Percentiles rank a stretch among this genome's conserved stretches.
Conservation (phyloP, 2,888 invertebrate genomes). For the Schrankia costaestrigalis region DNA sequence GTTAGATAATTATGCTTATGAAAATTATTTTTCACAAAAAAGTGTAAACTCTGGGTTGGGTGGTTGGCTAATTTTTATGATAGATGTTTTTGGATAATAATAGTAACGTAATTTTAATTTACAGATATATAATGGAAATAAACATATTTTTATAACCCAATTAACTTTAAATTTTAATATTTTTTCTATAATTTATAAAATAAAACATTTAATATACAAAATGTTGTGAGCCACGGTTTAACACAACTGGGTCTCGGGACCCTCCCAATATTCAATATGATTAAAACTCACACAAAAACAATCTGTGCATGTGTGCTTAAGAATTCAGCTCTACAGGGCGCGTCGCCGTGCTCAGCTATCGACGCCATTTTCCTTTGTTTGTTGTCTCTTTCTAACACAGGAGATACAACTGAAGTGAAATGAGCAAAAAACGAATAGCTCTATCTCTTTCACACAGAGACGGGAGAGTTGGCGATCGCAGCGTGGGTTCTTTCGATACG, state of each 20-base stretch:
- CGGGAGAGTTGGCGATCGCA: slow-evolving; percentile 45
- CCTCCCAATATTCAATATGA: slow-evolving; percentile 52
- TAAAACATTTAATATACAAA: too few relatives aligned
- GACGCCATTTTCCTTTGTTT: slow-evolving; percentile 70
- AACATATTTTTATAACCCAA: too few relatives aligned
- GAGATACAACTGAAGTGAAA: slow-evolving; percentile 25
- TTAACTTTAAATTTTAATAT: too few relatives aligned
- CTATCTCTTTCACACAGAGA: slow-evolving; percentile 50
- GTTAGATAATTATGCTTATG: too few relatives aligned
- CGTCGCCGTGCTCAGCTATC: slow-evolving; percentile 49
- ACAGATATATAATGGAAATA: too few relatives aligned
- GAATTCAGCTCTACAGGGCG: slow-evolving; percentile 57
- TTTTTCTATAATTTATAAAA: too few relatives aligned
- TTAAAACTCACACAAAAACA: slow-evolving; percentile 49
- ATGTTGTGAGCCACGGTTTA: slow-evolving; percentile 35
- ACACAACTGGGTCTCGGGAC: slow-evolving; percentile 42
- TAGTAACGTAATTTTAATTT: too few relatives aligned
- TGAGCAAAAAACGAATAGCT: slow-evolving; percentile 39
- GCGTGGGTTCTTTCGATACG: slow-evolving; percentile 63
- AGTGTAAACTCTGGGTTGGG: too few relatives aligned
- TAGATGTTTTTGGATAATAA: too few relatives aligned
- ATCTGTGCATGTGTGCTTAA: slow-evolving; percentile 54
- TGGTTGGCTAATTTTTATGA: too few relatives aligned
- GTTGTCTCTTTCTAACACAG: slow-evolving; percentile 48
- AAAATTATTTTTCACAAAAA: too few relatives aligned